Base-by-base conservation (phyloP, 2,888 invertebrate species). In the Achlya flavicornis region DNA sequence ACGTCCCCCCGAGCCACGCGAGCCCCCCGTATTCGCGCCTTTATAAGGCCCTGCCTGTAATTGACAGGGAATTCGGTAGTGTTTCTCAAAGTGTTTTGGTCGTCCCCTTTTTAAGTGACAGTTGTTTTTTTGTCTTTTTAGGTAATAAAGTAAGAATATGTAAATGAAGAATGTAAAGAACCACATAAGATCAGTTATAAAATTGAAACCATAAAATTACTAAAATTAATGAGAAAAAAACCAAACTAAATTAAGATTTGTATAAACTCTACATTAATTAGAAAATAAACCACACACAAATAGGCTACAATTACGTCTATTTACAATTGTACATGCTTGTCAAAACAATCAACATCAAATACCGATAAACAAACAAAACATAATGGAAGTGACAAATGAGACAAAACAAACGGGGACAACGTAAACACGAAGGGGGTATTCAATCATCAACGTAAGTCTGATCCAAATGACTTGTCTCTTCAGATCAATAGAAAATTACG, bases 11-110 rank as follows among this genome's bases (percentile, higher is more conserved):
- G 92, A 0, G 99, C 98, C 3, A 95, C 94, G 66, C 96, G 95
- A 0, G 99, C 99, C 57, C 99, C 99, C 46, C 71, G 95, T 63
- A 98, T 91, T 32, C 98, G 95, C 0, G 99, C 99, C 58, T 97
- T 93, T 81, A 99, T 99, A 64, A 99, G 93, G 3, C 99, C 99
- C 83, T 97, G 95, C 62, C 97, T 95, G 83, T 0, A 71, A 68
- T 43, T 48, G 14, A 7, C 33, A 4, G 33, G 4, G 33, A n/a
- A 11, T 58, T 10, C 12, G 14, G 16, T 19, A 10, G 19, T 19
- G 53, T 19, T 19, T 19, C 19, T 53, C 53, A 53, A 53, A 53
- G 10, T 19, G n/a, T 16, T 19, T 10, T n/a, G 53, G 6, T 0
- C 3, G 53, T 3, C 53, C 53, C 53, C 16, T 48, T 53, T 19